These are phyloP conservation scores for Hoplostethus atlanticus DNA, from an alignment of 2,797 vertebrate genomes.

Conservation along the genomic window DNA sequence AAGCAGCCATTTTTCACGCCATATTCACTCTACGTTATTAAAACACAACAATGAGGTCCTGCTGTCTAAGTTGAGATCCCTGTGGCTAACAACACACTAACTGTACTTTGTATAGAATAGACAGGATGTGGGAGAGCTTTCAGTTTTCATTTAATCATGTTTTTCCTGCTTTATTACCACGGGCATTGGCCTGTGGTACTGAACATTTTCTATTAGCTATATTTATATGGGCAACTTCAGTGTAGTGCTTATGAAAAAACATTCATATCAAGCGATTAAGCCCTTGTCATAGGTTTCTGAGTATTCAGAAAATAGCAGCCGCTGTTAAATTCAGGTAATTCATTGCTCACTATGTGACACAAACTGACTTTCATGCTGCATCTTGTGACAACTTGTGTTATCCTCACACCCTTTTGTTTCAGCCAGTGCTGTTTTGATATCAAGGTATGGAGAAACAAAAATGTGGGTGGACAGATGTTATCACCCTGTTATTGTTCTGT, in stretches of 20 bases:
- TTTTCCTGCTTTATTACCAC: conserved; percentile 13
- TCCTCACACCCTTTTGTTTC: conserved; percentile 15
- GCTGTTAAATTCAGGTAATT: conserved; percentile 28
- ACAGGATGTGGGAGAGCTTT: conserved; percentile 16
- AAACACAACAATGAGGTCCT: conserved; percentile 13
- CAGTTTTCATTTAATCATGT: conserved; percentile 21
- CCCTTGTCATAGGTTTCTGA: neutral
- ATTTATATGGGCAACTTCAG: conserved; percentile 17
- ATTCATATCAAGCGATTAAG: neutral
- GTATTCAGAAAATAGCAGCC: conserved; percentile 18
- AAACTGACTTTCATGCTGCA: conserved; percentile 23
- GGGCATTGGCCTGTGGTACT: neutral
- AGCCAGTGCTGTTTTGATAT: conserved; percentile 30
- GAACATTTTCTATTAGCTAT: neutral
- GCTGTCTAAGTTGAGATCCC: conserved; percentile 24
- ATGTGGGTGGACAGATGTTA: neutral
- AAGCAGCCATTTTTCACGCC: conserved; percentile 22
- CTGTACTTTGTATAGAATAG: conserved; percentile 20
- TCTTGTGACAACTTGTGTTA: neutral
- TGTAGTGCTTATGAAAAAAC: neutral
- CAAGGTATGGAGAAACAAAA: neutral
- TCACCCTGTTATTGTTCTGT: conserved; percentile 14
- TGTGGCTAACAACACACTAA: conserved; percentile 7
- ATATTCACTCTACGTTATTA: conserved; percentile 16
- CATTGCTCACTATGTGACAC: conserved; percentile 20